Evolutionary conservation across 2,113 vertebrate species (phyloP), one percentile per base, ranked within the genome.

Genomic region (Corythoichthys intestinalis): DNA sequence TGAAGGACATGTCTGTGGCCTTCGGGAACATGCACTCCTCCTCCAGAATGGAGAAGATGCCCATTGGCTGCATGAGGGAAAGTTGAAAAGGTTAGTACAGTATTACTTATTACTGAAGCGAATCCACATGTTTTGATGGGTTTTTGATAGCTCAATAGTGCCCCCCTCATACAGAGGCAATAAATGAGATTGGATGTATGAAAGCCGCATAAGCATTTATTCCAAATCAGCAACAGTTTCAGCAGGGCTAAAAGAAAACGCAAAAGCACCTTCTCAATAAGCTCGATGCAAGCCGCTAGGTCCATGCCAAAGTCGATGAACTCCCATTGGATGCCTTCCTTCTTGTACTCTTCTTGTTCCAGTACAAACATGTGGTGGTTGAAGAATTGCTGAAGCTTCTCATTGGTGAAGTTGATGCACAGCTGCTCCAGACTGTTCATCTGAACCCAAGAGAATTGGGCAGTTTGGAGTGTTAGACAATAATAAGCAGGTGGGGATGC

Each of bases 231-330:
- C 41, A 44, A 44, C 41, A 44, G 41, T 44, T 44, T 44, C 20
- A 28, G 20, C 20, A 39, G 39, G 39, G 10, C 41, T 63, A 11
- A 17, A 46, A 10, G 17, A 7, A 37, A 14, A 37, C 6, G 28
- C 70, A 0, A 20, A 9, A 46, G 46, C 47, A 96, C 94, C 94
- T 96, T 96, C 73, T 96, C 94, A 2, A 95, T 94, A 9, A 96
- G 93, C 87, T 96, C 94, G 0, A 96, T 96, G 89, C 94, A 96
- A 76, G 94, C 93, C 1, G 94, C 94, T 85, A 96, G 62, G 84
- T 96, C 95, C 94, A 95, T 95, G 2, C 94, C 94, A 0, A 96
- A 95, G 83, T 96, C 94, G 3, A 95, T 95, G 77, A 96, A 95
- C 0, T 83, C 88, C 94, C 94, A 94, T 1, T 88, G 91, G 0